Evolutionary conservation across 2,888 invertebrate species (phyloP).

Genomic region (Antitype chi): DNA sequence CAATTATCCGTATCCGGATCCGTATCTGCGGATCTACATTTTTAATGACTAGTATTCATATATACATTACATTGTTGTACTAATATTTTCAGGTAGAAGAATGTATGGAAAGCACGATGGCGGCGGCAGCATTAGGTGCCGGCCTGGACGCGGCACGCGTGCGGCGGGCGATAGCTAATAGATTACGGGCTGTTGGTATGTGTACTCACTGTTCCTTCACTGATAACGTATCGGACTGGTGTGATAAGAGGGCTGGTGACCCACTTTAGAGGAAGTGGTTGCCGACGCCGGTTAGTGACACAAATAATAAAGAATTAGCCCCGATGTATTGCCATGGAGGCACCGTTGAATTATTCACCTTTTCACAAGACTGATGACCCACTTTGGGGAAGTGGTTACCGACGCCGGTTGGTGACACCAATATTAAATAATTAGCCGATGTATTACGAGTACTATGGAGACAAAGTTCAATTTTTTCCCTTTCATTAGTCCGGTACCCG

Average conservation of each 20-base stretch:
- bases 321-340: not conserved
- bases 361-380: conserved; percentile 3
- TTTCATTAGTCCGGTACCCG: not conserved
- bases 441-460: not conserved
- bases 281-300: conserved; percentile 27
- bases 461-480: not conserved
- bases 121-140: conserved; percentile 82
- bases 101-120: conserved; percentile 81
- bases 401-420: conserved; percentile 23
- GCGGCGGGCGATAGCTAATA: conserved; percentile 78
- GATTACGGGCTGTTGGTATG: conserved; percentile 81
- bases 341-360: not conserved
- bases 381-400: conserved; percentile 3
- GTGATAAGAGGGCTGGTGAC: conserved; percentile 19
- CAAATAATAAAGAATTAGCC: conserved; percentile 1
- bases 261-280: conserved; percentile 6
- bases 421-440: not conserved
- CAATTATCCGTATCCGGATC: no score
- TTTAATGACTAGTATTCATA: no score
- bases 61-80: not conserved
- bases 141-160: conserved; percentile 86
- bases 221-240: conserved; percentile 9
- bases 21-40: no score
- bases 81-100: conserved; percentile 77
- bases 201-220: conserved; percentile 7